Evolutionary conservation across 1,140 invertebrate genomes (phyloP).

Genomic region (Drosophila kurseongensis): DNA sequence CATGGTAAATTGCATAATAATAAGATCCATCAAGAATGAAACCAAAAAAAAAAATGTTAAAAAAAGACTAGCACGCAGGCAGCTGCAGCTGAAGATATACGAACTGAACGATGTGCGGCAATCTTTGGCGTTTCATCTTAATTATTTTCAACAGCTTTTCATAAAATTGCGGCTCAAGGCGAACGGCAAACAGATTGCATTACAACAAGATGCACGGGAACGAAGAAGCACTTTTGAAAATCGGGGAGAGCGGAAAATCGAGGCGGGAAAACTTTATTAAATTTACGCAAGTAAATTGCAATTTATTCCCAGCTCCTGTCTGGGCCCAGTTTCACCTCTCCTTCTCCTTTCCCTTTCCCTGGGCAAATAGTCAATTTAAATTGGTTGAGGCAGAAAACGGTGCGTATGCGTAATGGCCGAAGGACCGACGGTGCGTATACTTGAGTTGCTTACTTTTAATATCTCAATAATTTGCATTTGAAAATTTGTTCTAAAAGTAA

Average conservation of each 20-base stretch:
- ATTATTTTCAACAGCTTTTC: slow-evolving; percentile 79
- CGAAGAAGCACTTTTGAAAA: slow-evolving; percentile 1
- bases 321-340: background rate
- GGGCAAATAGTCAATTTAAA: slow-evolving; percentile 37
- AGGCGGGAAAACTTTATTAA: slow-evolving; percentile 67
- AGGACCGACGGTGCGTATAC: slow-evolving; percentile 17
- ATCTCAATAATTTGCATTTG: too few relatives aligned
- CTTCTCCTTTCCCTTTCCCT: background rate
- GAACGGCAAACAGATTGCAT: slow-evolving; percentile 67
- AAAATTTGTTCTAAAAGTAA: too few relatives aligned
- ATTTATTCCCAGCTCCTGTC: slow-evolving; percentile 60
- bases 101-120: slow-evolving; percentile 23
- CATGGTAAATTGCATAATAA: slow-evolving; percentile 45
- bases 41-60: background rate
- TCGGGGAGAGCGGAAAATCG: slow-evolving; percentile 8
- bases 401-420: slow-evolving; percentile 67
- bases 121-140: slow-evolving; percentile 64
- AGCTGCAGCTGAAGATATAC: slow-evolving; percentile 25
- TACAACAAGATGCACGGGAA: slow-evolving; percentile 51
- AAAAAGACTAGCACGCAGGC: background rate
- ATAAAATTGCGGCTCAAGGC: slow-evolving; percentile 54
- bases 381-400: slow-evolving; percentile 38
- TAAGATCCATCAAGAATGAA: slow-evolving; percentile 28
- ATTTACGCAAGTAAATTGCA: slow-evolving; percentile 78
- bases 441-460: too few relatives aligned